Evolutionary conservation across 2,888 invertebrate genomes (phyloP).

Genomic region (Cheiracanthium punctorium): DNA sequence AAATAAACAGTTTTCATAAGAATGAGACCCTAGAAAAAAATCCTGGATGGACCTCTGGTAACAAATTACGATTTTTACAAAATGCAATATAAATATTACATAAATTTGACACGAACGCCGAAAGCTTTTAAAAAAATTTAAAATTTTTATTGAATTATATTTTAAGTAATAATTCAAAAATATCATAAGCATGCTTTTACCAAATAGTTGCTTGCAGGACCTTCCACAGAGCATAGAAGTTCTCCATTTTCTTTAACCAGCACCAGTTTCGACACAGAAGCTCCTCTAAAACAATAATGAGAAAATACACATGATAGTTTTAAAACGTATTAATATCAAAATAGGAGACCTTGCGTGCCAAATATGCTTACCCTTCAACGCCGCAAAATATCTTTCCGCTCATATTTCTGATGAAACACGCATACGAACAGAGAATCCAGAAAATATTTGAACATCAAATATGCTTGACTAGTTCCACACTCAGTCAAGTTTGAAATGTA

Average conservation of each 20-base stretch:
- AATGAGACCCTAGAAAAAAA: no score
- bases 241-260: conserved; percentile 62
- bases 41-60: no score
- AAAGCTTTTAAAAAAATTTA: no score
- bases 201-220: conserved; percentile 69
- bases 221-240: conserved; percentile 47
- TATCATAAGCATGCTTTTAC: no score
- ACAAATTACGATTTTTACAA: no score
- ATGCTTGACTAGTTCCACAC: conserved; percentile 14
- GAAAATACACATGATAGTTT: background rate
- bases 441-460: background rate
- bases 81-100: no score
- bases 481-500: conserved; percentile 11
- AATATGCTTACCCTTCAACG: conserved; percentile 44
- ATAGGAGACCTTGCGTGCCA: background rate
- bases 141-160: no score
- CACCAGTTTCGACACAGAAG: conserved; percentile 64
- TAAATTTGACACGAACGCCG: no score
- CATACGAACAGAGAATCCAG: background rate
- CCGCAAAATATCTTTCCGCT: conserved; percentile 51
- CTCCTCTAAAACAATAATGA: conserved; percentile 47
- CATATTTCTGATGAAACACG: conserved; percentile 22
- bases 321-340: background rate
- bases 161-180: no score
- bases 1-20: no score